Evolutionary conservation across 2,797 vertebrate species (phyloP), one percentile per base, ranked within the genome.

Genomic region (Dermochelys coriacea): DNA sequence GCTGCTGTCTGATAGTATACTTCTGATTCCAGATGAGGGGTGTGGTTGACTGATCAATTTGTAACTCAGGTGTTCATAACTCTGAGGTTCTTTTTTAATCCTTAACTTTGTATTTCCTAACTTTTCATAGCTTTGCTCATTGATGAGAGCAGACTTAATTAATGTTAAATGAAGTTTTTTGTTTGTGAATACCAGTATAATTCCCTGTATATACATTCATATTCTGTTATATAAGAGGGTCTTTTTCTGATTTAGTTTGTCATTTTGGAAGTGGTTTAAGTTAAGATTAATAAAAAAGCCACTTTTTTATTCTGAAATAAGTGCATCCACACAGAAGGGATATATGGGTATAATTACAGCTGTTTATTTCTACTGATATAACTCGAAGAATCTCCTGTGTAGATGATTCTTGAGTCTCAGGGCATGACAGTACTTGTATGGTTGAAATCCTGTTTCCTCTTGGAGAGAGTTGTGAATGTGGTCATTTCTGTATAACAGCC

Each of bases 181-280:
- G 25, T 57, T 31, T 31, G 29, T 29, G 57, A 59, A 59, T 59
- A 31, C 55, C 29, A 59, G 57, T 59, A 14, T 29, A 29, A 71
- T 37, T 37, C n/a, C n/a, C n/a, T 71, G 64, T n/a, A 34, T 71
- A 37, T n/a, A 37, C 31, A n/a, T 34, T 37, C n/a, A 34, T n/a
- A 64, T 34, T n/a, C 61, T 64, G 61, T 16, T 18, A 29, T 5
- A n/a, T 5, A 37, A 21, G 64, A 37, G n/a, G 64, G 3, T 5
- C 11, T 80, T 86, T 94, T 77, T 15, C 34, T 91, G 82, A 45
- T 86, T 92, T 51, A 27, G 7, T 84, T 80, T 89, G 25, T 82
- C 31, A n/a, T 89, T 89, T 52, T 86, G 50, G 27, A 89, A 92
- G 5, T 55, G 11, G 49, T 92, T 84, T 82, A 79, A 85, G 8